Percentiles rank a stretch among this genome's conserved stretches.
phyloP scores from a whole-genome alignment of 1,140 invertebrate genomes.

The Drosophila santomea region DNA sequence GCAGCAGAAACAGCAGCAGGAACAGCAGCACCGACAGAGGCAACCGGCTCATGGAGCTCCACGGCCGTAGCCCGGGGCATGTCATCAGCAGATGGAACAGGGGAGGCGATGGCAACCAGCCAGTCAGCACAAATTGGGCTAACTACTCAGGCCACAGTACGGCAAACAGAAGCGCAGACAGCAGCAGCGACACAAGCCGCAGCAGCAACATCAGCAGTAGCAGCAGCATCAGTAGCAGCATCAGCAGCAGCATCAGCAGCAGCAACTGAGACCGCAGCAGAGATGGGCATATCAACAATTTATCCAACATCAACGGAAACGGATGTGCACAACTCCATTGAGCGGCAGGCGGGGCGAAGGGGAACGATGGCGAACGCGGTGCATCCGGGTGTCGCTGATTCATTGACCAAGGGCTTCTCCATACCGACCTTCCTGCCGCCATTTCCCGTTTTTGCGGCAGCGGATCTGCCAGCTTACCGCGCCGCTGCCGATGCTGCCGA shows the following conservation, averaged over 20 bases:
- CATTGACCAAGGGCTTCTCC: constrained; percentile 80
- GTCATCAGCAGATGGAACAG: constrained; percentile 63
- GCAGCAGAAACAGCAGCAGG: background rate
- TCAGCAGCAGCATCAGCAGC: constrained; percentile 15
- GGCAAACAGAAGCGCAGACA: constrained; percentile 33
- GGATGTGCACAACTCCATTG: constrained; percentile 72
- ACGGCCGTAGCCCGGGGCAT: constrained; percentile 38
- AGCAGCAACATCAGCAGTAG: constrained; percentile 12
- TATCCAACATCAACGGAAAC: constrained; percentile 62
- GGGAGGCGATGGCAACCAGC: constrained; percentile 28
- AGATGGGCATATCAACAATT: constrained; percentile 70
- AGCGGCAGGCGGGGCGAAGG: constrained; percentile 32
- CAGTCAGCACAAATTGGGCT: constrained; percentile 74
- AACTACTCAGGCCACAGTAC: constrained; percentile 58
- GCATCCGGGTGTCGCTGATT: constrained; percentile 63
- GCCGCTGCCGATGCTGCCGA: constrained; percentile 65
- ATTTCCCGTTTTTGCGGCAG: constrained; percentile 78
- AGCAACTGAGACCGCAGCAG: constrained; percentile 8
- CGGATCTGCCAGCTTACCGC: constrained; percentile 75
- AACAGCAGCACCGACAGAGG: constrained; percentile 16
- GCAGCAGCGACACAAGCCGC: constrained; percentile 10
- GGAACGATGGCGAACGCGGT: constrained; percentile 6
- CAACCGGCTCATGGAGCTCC: constrained; percentile 25
- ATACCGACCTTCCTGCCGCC: constrained; percentile 82
- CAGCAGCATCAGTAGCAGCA: constrained; percentile 20